phyloP scores from a whole-genome alignment of 1,140 invertebrate genomes.

The Cyphomyrmex costatus region DNA sequence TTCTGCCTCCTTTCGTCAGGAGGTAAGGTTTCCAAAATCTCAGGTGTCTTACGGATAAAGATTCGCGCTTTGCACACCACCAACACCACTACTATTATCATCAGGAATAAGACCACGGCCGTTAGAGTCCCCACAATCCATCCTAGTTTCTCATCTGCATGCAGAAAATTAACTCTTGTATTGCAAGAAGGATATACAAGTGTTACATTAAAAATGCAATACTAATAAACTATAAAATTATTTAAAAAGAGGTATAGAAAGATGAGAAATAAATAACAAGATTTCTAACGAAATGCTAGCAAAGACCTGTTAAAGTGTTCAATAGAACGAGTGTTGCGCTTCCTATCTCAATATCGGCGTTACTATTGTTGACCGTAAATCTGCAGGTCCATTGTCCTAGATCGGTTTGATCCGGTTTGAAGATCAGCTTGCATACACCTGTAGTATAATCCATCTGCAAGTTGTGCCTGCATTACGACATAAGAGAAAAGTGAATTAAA shows the following conservation, averaged over 20 bases:
- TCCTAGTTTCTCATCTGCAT: constrained; percentile 81
- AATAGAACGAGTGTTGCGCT: constrained; percentile 80
- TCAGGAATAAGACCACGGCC: constrained; percentile 81
- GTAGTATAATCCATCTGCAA: constrained; percentile 81
- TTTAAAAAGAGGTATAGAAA: not conserved
- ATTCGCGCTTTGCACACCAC: constrained; percentile 82
- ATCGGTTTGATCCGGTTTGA: constrained; percentile 81
- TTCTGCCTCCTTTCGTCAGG: constrained; percentile 65
- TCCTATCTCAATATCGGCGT: constrained; percentile 76
- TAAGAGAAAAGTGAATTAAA: not conserved
- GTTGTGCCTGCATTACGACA: constrained; percentile 73
- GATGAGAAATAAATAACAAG: not conserved
- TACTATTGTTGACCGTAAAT: constrained; percentile 74
- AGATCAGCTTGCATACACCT: constrained; percentile 83
- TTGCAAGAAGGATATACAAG: not conserved
- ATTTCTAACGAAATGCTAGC: not conserved
- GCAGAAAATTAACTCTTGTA: not conserved
- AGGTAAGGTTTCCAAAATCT: constrained; percentile 78
- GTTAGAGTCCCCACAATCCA: constrained; percentile 85
- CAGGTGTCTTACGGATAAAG: constrained; percentile 74
- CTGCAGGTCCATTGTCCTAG: constrained; percentile 84
- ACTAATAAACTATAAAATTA: not conserved
- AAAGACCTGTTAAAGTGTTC: constrained; percentile 77
- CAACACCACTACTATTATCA: constrained; percentile 82
- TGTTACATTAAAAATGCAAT: not conserved